Evolutionary conservation across 2,113 vertebrate genomes (phyloP).

Genomic region (Larimichthys polyactis): DNA sequence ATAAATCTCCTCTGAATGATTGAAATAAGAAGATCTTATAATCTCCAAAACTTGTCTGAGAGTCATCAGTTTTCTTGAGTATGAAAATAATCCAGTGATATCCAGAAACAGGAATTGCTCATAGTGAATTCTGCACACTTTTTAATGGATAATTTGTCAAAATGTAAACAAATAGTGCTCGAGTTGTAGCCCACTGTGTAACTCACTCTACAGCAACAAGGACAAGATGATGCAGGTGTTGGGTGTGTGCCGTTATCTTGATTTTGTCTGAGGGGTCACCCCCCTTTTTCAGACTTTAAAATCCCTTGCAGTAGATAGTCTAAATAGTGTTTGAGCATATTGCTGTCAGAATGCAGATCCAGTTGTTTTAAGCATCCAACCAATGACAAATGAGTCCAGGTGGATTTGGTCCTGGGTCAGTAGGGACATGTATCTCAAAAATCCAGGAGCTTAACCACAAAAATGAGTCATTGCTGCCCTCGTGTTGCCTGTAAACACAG

Average conservation of each 20-base stretch:
- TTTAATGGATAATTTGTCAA: not conserved
- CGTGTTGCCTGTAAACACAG: constrained; percentile 40
- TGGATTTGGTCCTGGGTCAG: constrained; percentile 22
- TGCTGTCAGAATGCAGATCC: not conserved
- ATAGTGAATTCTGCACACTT: too few species aligned
- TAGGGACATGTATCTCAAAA: not conserved
- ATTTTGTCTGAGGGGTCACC: not conserved
- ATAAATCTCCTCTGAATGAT: not conserved
- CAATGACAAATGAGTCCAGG: not conserved
- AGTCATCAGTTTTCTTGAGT: not conserved
- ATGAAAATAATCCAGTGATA: not conserved
- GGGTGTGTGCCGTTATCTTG: not conserved
- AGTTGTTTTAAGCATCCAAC: not conserved
- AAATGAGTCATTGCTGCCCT: constrained; percentile 41
- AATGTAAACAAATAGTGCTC: not conserved
- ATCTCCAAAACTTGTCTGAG: too few species aligned
- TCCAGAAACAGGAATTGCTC: not conserved
- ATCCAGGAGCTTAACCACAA: constrained; percentile 18
- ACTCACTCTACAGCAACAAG: not conserved
- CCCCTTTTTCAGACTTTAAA: not conserved
- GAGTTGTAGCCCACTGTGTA: not conserved
- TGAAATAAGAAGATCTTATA: not conserved
- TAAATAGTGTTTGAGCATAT: not conserved
- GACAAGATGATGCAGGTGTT: not conserved
- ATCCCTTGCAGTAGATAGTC: not conserved